phyloP scores from a whole-genome alignment of 2,113 vertebrate genomes.

The Gasterosteus aculeatus region DNA sequence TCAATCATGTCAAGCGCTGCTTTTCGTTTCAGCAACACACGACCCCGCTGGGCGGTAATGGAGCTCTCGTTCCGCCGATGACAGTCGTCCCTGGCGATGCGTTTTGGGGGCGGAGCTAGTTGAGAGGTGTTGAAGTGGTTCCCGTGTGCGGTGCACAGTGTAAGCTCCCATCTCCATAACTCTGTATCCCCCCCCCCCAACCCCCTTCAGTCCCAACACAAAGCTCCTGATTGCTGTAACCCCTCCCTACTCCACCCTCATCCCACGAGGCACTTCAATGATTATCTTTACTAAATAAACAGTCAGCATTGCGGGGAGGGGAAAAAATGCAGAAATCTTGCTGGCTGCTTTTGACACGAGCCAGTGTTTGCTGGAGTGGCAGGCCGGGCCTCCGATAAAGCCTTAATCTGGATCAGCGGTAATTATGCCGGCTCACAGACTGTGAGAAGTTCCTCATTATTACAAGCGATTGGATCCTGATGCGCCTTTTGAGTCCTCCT shows the following conservation, averaged over 20 bases:
- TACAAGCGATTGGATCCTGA: slow-evolving; percentile 71
- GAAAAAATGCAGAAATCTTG: slow-evolving; percentile 44
- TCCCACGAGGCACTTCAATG: slow-evolving; percentile 39
- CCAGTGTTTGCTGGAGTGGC: slow-evolving; percentile 58
- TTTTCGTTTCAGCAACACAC: slow-evolving; percentile 28
- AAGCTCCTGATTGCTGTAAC: slow-evolving; percentile 57
- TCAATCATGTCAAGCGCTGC: slow-evolving; percentile 42
- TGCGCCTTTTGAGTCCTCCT: slow-evolving; percentile 70
- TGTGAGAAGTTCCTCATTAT: slow-evolving; percentile 76
- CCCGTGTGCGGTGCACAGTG: background rate
- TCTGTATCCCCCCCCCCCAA: background rate
- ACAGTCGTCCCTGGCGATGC: slow-evolving; percentile 28
- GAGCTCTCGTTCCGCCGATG: slow-evolving; percentile 18
- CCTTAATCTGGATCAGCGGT: slow-evolving; percentile 73
- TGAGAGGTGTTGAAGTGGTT: slow-evolving; percentile 18
- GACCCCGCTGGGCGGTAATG: slow-evolving; percentile 13
- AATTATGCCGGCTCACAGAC: slow-evolving; percentile 75
- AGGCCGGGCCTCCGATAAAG: slow-evolving; percentile 49
- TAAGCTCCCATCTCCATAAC: slow-evolving; percentile 41
- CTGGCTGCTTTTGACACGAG: slow-evolving; percentile 33
- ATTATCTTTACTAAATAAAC: slow-evolving; percentile 55
- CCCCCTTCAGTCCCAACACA: slow-evolving; percentile 48
- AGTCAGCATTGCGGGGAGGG: slow-evolving; percentile 26
- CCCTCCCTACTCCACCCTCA: slow-evolving; percentile 52
- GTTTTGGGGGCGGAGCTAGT: slow-evolving; percentile 7